phyloP scores from a whole-genome alignment of 2,888 invertebrate genomes.

The Mythimna lalbum region DNA sequence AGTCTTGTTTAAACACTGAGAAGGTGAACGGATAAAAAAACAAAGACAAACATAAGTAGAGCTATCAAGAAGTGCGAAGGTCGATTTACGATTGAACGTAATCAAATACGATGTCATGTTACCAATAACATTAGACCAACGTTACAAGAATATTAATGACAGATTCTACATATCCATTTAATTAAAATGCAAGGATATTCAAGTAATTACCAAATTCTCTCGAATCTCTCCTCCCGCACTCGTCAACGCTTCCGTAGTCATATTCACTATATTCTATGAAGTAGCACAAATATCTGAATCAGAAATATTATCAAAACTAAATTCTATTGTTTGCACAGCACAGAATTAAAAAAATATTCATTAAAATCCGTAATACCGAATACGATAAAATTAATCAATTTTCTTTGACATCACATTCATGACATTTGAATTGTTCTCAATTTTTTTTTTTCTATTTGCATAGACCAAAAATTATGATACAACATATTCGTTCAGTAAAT shows the following conservation, averaged over 20 bases:
- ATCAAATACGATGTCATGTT: conserved; percentile 26
- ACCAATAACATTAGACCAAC: conserved; percentile 28
- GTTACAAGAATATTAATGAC: conserved; percentile 34
- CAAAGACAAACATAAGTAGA: conserved; percentile 19
- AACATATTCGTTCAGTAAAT: conserved; percentile 10
- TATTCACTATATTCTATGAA: conserved; percentile 61
- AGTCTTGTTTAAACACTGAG: conserved; percentile 1
- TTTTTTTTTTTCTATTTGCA: conserved; percentile 23
- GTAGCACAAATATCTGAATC: conserved; percentile 13
- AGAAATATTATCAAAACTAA: conserved; percentile 21
- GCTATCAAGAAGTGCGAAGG: conserved; percentile 70
- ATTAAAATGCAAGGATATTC: conserved; percentile 29
- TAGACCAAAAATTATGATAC: conserved; percentile 14
- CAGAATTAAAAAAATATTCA: conserved; percentile 38
- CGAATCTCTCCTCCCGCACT: conserved; percentile 80
- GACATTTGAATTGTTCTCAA: conserved; percentile 42
- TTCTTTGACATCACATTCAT: conserved; percentile 39
- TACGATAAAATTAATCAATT: conserved; percentile 57
- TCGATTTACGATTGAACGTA: conserved; percentile 63
- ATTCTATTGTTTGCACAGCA: conserved; percentile 20
- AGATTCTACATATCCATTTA: conserved; percentile 23
- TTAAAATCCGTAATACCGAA: conserved; percentile 19
- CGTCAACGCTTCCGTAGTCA: conserved; percentile 81
- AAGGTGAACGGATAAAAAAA: conserved; percentile 38
- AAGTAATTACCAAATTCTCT: conserved; percentile 83